These are phyloP conservation scores for Lasiommata megera DNA, from an alignment of 2,888 invertebrate genomes.

Conservation along the genomic window DNA sequence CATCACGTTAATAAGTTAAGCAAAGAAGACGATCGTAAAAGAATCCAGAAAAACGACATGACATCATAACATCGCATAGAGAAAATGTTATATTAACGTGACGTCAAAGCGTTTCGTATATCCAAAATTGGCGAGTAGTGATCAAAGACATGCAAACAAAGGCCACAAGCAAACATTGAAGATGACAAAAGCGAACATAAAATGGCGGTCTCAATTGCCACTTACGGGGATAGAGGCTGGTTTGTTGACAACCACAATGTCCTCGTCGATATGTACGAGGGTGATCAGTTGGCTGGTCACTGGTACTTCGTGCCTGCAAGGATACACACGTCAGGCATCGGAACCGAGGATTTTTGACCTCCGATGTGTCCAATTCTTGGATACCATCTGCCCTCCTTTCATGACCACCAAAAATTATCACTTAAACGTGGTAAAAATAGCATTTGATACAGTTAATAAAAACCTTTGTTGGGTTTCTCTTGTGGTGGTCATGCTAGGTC, in stretches of 20 bases:
- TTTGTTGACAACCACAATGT: slow-evolving; percentile 99
- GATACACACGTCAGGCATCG: slow-evolving; percentile 74
- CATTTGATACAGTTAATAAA: background rate
- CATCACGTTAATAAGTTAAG: too few species aligned
- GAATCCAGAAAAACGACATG: too few species aligned
- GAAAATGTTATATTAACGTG: too few species aligned
- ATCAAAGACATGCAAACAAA: slow-evolving; percentile 30
- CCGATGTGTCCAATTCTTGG: slow-evolving; percentile 9
- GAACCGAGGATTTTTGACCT: slow-evolving; percentile 13
- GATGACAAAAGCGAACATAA: slow-evolving; percentile 87
- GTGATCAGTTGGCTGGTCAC: slow-evolving; percentile 98
- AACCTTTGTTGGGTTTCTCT: background rate
- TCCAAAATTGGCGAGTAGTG: slow-evolving; percentile 1
- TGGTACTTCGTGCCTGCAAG: slow-evolving; percentile 98
- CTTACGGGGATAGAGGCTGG: slow-evolving; percentile 99
- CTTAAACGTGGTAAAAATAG: background rate
- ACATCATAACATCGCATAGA: too few species aligned
- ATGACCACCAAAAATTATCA: background rate
- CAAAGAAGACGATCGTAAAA: too few species aligned
- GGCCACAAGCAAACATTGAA: slow-evolving; percentile 57
- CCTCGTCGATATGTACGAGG: slow-evolving; percentile 98
- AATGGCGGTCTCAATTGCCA: slow-evolving; percentile 92
- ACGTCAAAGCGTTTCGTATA: background rate
- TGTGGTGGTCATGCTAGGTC: background rate
- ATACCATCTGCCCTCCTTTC: slow-evolving; percentile 17